Percentiles rank a stretch among this genome's conserved stretches.
Conservation (phyloP, 1,140 invertebrate genomes). For the Ephestia elutella region DNA sequence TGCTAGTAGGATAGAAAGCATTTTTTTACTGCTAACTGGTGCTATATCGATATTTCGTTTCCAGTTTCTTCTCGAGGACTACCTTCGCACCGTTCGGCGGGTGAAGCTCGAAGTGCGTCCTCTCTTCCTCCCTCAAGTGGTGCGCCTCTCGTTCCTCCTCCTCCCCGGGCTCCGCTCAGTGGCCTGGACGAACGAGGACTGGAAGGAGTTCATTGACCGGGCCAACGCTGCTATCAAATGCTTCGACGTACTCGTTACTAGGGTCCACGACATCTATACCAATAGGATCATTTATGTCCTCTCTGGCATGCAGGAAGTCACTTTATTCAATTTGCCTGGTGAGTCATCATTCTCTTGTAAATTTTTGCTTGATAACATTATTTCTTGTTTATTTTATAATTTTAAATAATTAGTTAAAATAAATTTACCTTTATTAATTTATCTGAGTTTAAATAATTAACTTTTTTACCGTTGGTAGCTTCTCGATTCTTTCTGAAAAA, state of each 20-base stretch:
- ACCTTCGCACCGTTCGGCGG: conserved; percentile 79
- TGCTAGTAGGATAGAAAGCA: too few relatives aligned
- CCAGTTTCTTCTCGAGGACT: conserved; percentile 85
- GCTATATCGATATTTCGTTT: neutral
- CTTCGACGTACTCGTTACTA: conserved; percentile 87
- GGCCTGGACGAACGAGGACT: conserved; percentile 86
- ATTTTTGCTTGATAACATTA: too few relatives aligned
- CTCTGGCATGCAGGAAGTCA: conserved; percentile 88
- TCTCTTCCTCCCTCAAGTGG: conserved; percentile 88
- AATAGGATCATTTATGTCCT: conserved; percentile 93
- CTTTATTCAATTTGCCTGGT: conserved; percentile 84
- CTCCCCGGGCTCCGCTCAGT: conserved; percentile 85
- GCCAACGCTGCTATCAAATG: conserved; percentile 83
- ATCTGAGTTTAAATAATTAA: too few relatives aligned
- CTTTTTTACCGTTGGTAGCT: too few relatives aligned
- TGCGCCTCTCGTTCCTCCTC: conserved; percentile 85
- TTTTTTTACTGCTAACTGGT: too few relatives aligned
- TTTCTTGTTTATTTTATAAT: too few relatives aligned
- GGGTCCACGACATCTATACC: conserved; percentile 93
- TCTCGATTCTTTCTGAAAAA: too few relatives aligned
- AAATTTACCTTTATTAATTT: too few relatives aligned
- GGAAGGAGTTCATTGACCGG: conserved; percentile 82
- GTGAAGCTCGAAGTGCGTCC: conserved; percentile 91
- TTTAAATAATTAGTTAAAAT: too few relatives aligned
- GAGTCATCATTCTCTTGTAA: conserved; percentile 11